Percentiles rank a stretch among this genome's conserved stretches.
Evolutionary conservation across 92 coral and sea anemone species (phyloP).

Genomic region (Palythoa grandis): DNA sequence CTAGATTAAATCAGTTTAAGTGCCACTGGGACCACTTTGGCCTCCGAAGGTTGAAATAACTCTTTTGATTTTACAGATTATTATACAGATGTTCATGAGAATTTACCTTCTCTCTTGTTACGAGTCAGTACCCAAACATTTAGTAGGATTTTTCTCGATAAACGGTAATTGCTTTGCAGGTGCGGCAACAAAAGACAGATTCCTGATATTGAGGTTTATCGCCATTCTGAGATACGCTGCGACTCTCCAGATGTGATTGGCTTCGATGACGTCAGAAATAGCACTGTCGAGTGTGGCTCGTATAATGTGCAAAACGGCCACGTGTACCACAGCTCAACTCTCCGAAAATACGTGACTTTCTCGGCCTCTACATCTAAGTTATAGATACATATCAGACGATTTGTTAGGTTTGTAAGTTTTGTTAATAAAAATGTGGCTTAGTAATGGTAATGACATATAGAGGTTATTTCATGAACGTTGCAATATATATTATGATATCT

Average conservation of each 20-base stretch:
- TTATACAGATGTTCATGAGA: too few relatives aligned
- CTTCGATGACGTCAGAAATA: slow-evolving; percentile 83
- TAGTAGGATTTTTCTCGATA: too few relatives aligned
- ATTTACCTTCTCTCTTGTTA: too few relatives aligned
- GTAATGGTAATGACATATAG: background rate
- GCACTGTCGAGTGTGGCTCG: slow-evolving; percentile 74
- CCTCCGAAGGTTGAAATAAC: too few relatives aligned
- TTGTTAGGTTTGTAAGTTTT: slow-evolving; percentile 15
- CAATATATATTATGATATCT: too few relatives aligned
- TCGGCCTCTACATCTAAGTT: slow-evolving; percentile 85
- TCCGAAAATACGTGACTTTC: slow-evolving; percentile 84
- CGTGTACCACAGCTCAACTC: slow-evolving; percentile 76
- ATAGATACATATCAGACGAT: background rate
- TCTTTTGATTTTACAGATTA: too few relatives aligned
- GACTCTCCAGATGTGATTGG: slow-evolving; percentile 96
- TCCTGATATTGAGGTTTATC: slow-evolving; percentile 95
- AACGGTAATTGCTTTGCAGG: slow-evolving; percentile 5
- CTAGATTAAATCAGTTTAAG: too few relatives aligned
- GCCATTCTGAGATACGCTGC: slow-evolving; percentile 80
- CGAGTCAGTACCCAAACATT: too few relatives aligned
- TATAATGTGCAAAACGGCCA: slow-evolving; percentile 81
- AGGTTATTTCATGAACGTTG: background rate
- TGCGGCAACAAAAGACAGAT: slow-evolving; percentile 72
- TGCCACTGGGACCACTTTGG: too few relatives aligned
- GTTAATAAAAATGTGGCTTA: too few relatives aligned